These are phyloP conservation scores for Callopanchax toddi DNA, from an alignment of 2,113 vertebrate genomes.

Conservation along the genomic window DNA sequence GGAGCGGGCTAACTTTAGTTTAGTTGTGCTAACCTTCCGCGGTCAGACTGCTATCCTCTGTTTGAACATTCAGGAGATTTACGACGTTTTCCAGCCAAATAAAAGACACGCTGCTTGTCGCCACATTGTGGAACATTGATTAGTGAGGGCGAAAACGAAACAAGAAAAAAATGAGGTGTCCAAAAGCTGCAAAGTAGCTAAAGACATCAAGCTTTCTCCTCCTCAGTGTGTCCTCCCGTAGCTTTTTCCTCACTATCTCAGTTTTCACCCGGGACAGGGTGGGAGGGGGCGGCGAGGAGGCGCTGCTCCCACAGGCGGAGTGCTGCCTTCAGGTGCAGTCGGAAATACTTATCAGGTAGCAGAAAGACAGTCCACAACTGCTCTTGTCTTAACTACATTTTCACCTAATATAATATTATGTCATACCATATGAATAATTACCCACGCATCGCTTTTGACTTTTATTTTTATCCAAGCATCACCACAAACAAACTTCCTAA, in stretches of 20 bases:
- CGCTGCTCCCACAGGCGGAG: constrained; percentile 13
- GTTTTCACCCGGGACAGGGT: constrained; percentile 61
- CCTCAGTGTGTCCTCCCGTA: constrained; percentile 65
- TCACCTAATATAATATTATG: too few relatives aligned
- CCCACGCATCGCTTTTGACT: too few relatives aligned
- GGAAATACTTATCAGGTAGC: constrained; percentile 7
- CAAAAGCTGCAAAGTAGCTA: constrained; percentile 34
- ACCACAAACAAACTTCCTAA: too few relatives aligned
- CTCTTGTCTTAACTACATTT: too few relatives aligned
- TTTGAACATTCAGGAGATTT: constrained; percentile 24
- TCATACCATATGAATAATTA: too few relatives aligned
- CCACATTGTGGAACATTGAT: not conserved
- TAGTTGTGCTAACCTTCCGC: constrained; percentile 61
- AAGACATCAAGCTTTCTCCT: constrained; percentile 55
- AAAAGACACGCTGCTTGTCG: not conserved
- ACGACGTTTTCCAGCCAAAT: constrained; percentile 26
- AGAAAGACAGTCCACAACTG: too few relatives aligned
- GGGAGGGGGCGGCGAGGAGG: constrained; percentile 36
- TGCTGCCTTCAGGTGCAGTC: constrained; percentile 43
- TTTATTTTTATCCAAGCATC: too few relatives aligned
- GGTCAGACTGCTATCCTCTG: constrained; percentile 9
- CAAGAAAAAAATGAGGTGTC: not conserved
- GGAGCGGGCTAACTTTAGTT: constrained; percentile 67
- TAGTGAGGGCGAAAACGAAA: not conserved
- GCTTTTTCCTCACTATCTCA: constrained; percentile 66